Conservation (phyloP, 2,888 invertebrate genomes). For the Seira ritae region DNA sequence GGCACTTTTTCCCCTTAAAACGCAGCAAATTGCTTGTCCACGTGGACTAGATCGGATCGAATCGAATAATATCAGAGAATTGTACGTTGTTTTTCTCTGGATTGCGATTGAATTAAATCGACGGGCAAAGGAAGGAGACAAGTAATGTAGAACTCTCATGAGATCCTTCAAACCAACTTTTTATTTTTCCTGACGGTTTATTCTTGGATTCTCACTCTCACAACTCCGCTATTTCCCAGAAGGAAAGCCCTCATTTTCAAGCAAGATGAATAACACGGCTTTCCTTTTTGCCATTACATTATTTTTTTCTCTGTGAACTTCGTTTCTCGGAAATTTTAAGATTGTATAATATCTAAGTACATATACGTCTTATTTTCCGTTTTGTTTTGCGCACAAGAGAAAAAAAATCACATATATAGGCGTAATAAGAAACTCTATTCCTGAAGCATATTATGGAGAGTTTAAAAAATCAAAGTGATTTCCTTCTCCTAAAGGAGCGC, state of each 20-base stretch:
- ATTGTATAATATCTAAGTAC: constrained; percentile 29
- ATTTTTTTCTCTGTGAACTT: constrained; percentile 32
- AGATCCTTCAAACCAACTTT: constrained; percentile 66
- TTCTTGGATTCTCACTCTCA: constrained; percentile 65
- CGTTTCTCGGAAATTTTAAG: no score
- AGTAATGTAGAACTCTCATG: constrained; percentile 54
- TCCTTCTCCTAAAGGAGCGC: background rate
- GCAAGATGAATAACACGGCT: constrained; percentile 73
- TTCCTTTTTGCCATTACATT: constrained; percentile 70
- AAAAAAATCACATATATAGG: no score
- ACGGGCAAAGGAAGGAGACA: no score
- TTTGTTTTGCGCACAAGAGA: background rate
- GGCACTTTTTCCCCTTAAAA: no score
- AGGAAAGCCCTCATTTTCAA: constrained; percentile 71
- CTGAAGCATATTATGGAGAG: no score
- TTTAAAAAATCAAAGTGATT: constrained; percentile 40
- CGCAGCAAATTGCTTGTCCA: no score
- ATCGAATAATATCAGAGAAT: no score
- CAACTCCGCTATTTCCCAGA: constrained; percentile 64
- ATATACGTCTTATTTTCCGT: constrained; percentile 42
- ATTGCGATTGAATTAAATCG: no score
- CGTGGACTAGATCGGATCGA: no score
- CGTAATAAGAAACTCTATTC: no score
- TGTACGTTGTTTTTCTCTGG: no score
- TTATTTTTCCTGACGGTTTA: constrained; percentile 59